Percentiles rank a stretch among this genome's conserved stretches.
phyloP scores from a whole-genome alignment of 2,797 vertebrate genomes.

The Gymnodraco acuticeps region DNA sequence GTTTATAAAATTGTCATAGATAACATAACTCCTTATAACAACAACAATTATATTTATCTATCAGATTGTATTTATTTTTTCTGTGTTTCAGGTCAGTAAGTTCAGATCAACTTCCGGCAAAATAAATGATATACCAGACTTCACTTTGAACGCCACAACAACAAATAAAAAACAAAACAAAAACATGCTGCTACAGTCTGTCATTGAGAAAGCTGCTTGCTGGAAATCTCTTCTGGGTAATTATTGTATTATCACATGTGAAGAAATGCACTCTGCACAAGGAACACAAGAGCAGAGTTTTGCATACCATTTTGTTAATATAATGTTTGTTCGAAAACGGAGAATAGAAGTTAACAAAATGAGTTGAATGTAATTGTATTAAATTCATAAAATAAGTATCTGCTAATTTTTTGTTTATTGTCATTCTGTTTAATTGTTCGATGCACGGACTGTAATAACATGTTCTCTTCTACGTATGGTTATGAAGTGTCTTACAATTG shows the following conservation, averaged over 20 bases:
- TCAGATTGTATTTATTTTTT: not conserved
- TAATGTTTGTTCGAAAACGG: not conserved
- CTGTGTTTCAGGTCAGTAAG: conserved; percentile 62
- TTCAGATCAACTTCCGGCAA: not conserved
- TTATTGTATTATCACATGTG: not conserved
- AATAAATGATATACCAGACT: conserved; percentile 32
- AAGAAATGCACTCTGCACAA: not conserved
- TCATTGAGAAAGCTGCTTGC: not conserved
- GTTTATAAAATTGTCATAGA: not conserved
- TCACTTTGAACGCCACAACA: conserved; percentile 54
- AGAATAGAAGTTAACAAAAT: not conserved
- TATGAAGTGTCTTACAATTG: not conserved
- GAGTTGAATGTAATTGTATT: not conserved
- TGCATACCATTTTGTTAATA: not conserved
- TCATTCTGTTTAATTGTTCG: not conserved
- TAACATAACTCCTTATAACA: not conserved
- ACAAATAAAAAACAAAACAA: too few relatives aligned
- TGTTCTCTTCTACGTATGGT: not conserved
- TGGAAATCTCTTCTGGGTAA: not conserved
- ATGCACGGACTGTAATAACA: not conserved
- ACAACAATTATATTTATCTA: too few relatives aligned
- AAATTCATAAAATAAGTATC: not conserved
- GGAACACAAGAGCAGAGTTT: not conserved
- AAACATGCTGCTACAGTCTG: not conserved
- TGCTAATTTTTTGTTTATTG: not conserved